Conservation (phyloP, 2,888 invertebrate genomes). For the Peribatodes rhomboidaria region DNA sequence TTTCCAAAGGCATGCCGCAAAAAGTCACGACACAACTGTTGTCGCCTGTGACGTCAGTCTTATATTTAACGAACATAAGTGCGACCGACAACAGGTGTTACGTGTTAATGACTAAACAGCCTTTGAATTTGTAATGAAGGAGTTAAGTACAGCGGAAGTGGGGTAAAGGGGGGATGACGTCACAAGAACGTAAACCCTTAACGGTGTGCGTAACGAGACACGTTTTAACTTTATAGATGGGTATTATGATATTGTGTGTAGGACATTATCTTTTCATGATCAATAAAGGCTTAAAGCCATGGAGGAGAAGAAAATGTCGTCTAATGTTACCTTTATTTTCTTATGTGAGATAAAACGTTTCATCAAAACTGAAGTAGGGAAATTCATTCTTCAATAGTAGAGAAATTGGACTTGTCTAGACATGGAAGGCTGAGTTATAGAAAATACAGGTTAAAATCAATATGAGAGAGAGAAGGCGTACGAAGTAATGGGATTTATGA, state of each 20-base stretch:
- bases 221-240: slow-evolving; percentile 45
- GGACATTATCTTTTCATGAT: slow-evolving; percentile 46
- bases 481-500: background rate
- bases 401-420: slow-evolving; percentile 33
- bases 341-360: slow-evolving; percentile 17
- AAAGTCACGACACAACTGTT: slow-evolving; percentile 29
- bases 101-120: slow-evolving; percentile 82
- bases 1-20: background rate
- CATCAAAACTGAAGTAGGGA: slow-evolving; percentile 11
- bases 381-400: slow-evolving; percentile 19
- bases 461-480: slow-evolving; percentile 7
- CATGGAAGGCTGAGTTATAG: slow-evolving; percentile 18
- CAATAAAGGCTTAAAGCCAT: slow-evolving; percentile 38
- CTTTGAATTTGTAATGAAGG: slow-evolving; percentile 81
- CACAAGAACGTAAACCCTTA: slow-evolving; percentile 51
- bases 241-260: slow-evolving; percentile 44
- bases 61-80: slow-evolving; percentile 56
- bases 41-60: slow-evolving; percentile 16
- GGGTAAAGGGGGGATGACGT: slow-evolving; percentile 59
- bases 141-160: slow-evolving; percentile 62
- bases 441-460: slow-evolving; percentile 20
- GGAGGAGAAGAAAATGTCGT: slow-evolving; percentile 31
- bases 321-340: slow-evolving; percentile 29
- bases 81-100: slow-evolving; percentile 78
- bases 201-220: slow-evolving; percentile 48